phyloP scores from a whole-genome alignment of 2,888 invertebrate genomes.

The Andricus quercusramuli region DNA sequence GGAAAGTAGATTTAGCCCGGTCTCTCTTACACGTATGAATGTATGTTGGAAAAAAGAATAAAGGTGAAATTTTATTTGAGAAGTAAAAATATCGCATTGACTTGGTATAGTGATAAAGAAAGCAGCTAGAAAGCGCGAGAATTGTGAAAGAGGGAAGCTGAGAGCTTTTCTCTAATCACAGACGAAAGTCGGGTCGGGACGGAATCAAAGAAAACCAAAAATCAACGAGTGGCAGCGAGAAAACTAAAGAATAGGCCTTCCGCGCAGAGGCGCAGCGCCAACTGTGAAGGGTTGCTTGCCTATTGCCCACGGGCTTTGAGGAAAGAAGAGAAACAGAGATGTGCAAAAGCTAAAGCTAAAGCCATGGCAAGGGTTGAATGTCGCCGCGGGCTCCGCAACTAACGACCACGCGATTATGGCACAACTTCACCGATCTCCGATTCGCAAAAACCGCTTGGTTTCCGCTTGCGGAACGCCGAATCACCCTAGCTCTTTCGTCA shows the following conservation, averaged over 20 bases:
- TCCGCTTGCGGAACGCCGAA: slow-evolving; percentile 57
- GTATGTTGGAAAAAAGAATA: not conserved
- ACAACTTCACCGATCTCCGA: slow-evolving; percentile 62
- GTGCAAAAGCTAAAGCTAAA: slow-evolving; percentile 41
- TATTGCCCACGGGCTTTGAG: slow-evolving; percentile 36
- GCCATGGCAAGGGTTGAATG: slow-evolving; percentile 68
- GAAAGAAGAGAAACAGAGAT: slow-evolving; percentile 37
- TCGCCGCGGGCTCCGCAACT: slow-evolving; percentile 66
- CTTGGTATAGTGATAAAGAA: slow-evolving; percentile 35
- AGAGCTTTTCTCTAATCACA: slow-evolving; percentile 63
- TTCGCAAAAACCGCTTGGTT: slow-evolving; percentile 62
- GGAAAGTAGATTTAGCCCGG: not conserved
- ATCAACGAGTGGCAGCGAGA: slow-evolving; percentile 58
- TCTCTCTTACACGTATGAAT: not conserved
- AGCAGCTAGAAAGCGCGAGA: slow-evolving; percentile 38
- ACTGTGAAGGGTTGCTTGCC: slow-evolving; percentile 47
- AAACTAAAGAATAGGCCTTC: slow-evolving; percentile 55
- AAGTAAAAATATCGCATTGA: slow-evolving; percentile 24
- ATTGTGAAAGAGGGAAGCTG: slow-evolving; percentile 46
- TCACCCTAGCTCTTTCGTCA: slow-evolving; percentile 5
- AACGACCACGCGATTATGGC: slow-evolving; percentile 68
- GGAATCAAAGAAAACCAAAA: slow-evolving; percentile 66
- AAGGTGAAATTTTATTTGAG: not conserved
- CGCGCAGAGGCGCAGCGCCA: slow-evolving; percentile 47
- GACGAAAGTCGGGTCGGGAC: slow-evolving; percentile 52